Percentiles rank a stretch among this genome's conserved stretches.
Conservation (phyloP, 2,888 invertebrate species). For the Mesochorus sp. region DNA sequence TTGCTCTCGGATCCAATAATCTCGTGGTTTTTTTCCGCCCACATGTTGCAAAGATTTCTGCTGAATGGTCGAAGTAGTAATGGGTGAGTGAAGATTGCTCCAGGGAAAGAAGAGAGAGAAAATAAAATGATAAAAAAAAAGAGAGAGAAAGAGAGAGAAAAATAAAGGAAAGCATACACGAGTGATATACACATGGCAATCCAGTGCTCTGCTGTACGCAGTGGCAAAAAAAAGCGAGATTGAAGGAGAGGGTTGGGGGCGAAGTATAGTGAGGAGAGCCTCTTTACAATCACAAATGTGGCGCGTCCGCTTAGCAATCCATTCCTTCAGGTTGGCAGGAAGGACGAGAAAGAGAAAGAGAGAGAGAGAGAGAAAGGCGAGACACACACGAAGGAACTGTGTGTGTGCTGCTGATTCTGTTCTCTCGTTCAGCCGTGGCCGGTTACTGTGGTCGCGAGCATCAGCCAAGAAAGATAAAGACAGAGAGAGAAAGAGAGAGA, state of each 20-base stretch:
- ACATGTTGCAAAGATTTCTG: constrained; percentile 50
- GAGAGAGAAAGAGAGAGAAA: neutral
- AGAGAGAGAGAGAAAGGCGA: constrained; percentile 9
- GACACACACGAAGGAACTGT: constrained; percentile 11
- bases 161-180: neutral
- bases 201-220: neutral
- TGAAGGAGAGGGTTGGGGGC: neutral
- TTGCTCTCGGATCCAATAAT: neutral
- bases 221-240: constrained; percentile 12
- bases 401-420: constrained; percentile 43
- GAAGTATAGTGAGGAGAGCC: constrained; percentile 55
- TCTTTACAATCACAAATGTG: constrained; percentile 78
- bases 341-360: constrained; percentile 52
- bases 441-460: constrained; percentile 39
- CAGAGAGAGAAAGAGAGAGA: constrained; percentile 24
- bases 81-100: neutral
- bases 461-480: constrained; percentile 24
- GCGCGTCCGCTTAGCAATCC: constrained; percentile 73
- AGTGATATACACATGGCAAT: neutral
- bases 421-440: constrained; percentile 39
- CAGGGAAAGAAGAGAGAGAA: constrained; percentile 3
- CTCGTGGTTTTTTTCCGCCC: constrained; percentile 5
- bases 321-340: constrained; percentile 73
- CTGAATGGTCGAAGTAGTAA: neutral
- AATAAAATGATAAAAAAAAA: too few relatives aligned